phyloP scores from a whole-genome alignment of 2,888 invertebrate species.

The Sipha maydis region DNA sequence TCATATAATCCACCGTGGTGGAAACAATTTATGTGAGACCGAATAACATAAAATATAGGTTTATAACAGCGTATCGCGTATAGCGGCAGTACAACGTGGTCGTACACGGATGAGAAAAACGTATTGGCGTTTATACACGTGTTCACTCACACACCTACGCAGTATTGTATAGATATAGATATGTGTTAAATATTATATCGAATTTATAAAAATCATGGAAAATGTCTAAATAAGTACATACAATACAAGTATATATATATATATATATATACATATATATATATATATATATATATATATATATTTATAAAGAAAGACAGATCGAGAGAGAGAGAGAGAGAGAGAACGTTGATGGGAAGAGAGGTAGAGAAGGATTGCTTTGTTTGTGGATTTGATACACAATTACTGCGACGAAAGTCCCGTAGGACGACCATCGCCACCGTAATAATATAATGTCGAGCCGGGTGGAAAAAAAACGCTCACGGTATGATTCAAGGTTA shows the following conservation, averaged over 20 bases:
- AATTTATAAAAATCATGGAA: slow-evolving; percentile 16
- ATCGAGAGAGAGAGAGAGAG: neutral
- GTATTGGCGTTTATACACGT: neutral
- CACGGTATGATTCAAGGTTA: slow-evolving; percentile 61
- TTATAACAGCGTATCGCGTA: neutral
- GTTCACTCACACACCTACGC: neutral
- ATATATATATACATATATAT: neutral
- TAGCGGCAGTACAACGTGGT: neutral
- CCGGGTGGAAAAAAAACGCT: slow-evolving; percentile 56
- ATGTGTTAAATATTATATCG: neutral
- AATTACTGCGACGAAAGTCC: slow-evolving; percentile 55
- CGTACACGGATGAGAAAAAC: neutral
- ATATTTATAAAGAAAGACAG: neutral
- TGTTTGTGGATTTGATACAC: slow-evolving; percentile 57
- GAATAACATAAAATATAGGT: neutral
- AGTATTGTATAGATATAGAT: neutral
- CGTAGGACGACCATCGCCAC: slow-evolving; percentile 38
- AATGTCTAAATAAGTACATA: neutral
- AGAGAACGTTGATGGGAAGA: too few species aligned
- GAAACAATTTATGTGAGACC: slow-evolving; percentile 4
- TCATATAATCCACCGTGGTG: slow-evolving; percentile 2
- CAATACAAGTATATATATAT: neutral
- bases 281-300: neutral
- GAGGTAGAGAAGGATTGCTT: slow-evolving; percentile 24
- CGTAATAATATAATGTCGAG: slow-evolving; percentile 21